Evolutionary conservation across 2,888 invertebrate species (phyloP), one percentile per base, ranked within the genome.

Genomic region (Drosophila antonietae): DNA sequence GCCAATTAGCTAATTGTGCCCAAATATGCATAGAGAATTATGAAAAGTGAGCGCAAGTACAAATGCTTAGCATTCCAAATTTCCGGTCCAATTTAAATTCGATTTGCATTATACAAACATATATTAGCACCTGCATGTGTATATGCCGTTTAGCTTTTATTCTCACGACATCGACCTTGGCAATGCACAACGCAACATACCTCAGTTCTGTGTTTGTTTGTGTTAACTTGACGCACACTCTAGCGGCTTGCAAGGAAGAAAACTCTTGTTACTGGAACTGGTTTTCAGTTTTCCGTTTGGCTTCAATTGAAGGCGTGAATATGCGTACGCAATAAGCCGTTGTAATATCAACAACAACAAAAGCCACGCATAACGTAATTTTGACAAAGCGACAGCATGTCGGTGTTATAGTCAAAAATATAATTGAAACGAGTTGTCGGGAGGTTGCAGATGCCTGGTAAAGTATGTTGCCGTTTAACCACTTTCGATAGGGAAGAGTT

Each of bases 1-100:
- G 72, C 65, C 83, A 82, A 86, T 82, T 86, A 78, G 53, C 81
- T 84, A 84, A 84, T 84, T 88, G 87, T 88, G 89, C 87, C 87
- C 89, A 84, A 84, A 84, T 80, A 70, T 59, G 87, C 78, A 74
- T 72, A 74, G 68, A 39, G 64, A 75, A 78, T 72, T 73, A 75
- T 83, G 70, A 76, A 69, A 64, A 68, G 68, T 66, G 70, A 68
- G 53, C 62, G 64, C 71, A 82, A 79, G 76, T 76, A 70, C 66
- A 69, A 72, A 73, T 68, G 78, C 47, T 71, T 63, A 79, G 59
- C 84, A 87, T 84, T 75, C 65, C 79, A 60, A 67, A 77, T 77
- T 82, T 82, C 83, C 88, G 85, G 85, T 65, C 75, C 77, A 80
- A 72, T 73, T 69, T 56, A 7, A 56, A 53, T 59, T 64, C 49